phyloP scores from a whole-genome alignment of 2,113 vertebrate genomes.

The Aspiorhynchus laticeps region DNA sequence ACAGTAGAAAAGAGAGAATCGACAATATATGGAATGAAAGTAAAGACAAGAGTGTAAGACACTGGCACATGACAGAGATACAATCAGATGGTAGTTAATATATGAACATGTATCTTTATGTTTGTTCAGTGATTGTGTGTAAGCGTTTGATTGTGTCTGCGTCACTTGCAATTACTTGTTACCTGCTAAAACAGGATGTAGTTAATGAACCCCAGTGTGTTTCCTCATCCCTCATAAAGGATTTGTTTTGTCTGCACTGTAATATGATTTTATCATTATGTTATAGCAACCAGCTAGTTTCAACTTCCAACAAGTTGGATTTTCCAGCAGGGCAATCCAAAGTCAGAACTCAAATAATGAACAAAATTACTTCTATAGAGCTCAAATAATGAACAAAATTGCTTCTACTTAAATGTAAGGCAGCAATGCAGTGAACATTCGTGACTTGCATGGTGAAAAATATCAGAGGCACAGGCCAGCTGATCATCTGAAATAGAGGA shows the following conservation, averaged over 20 bases:
- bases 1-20: neutral
- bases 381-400: neutral
- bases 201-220: conserved; percentile 38
- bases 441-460: neutral
- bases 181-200: conserved; percentile 49
- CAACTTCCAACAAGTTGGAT: neutral
- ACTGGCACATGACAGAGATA: neutral
- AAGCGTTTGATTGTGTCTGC: neutral
- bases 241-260: conserved; percentile 15
- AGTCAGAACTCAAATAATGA: neutral
- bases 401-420: neutral
- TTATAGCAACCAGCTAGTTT: neutral
- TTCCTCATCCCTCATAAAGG: conserved; percentile 22
- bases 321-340: neutral
- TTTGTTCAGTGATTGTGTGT: neutral
- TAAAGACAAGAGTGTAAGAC: neutral
- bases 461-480: conserved; percentile 39
- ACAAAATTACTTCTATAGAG: neutral
- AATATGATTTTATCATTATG: neutral
- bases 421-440: neutral
- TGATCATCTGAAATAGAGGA: conserved; percentile 55
- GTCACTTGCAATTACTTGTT: neutral
- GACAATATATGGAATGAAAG: neutral
- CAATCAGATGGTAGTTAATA: neutral
- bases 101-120: neutral